These are phyloP conservation scores for Smittia sp. DNA, from an alignment of 2,888 invertebrate species.

Conservation along the genomic window DNA sequence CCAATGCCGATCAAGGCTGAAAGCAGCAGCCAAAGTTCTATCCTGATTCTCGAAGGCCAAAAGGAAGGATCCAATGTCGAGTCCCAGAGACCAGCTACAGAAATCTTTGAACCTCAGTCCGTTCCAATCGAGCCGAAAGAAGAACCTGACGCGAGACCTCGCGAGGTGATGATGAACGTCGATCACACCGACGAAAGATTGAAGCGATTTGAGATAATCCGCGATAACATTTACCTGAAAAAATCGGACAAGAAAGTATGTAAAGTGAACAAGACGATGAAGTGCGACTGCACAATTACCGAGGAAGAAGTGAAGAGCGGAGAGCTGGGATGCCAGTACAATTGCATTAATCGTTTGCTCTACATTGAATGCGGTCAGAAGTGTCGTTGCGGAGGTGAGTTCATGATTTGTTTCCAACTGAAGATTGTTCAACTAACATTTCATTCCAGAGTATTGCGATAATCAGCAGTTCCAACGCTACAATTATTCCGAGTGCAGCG, in stretches of 20 bases:
- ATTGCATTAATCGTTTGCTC: slow-evolving; percentile 93
- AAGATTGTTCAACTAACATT: too few relatives aligned
- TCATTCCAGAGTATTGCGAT: slow-evolving; percentile 88
- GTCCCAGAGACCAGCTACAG: not conserved
- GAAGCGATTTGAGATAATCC: slow-evolving; percentile 74
- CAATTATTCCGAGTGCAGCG: slow-evolving; percentile 79
- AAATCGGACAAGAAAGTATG: slow-evolving; percentile 78
- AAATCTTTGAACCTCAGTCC: not conserved
- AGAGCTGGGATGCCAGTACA: slow-evolving; percentile 87
- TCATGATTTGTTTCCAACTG: too few relatives aligned
- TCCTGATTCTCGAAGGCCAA: not conserved
- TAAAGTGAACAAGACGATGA: slow-evolving; percentile 90
- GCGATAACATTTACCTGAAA: slow-evolving; percentile 79
- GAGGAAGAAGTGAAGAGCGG: slow-evolving; percentile 83
- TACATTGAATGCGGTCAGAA: slow-evolving; percentile 96
- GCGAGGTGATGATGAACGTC: slow-evolving; percentile 17
- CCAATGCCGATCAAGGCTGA: not conserved
- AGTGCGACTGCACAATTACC: slow-evolving; percentile 90
- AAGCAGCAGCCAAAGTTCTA: not conserved
- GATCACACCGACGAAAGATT: slow-evolving; percentile 57
- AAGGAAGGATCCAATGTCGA: not conserved
- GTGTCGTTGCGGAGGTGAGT: slow-evolving; percentile 84
- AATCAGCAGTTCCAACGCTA: slow-evolving; percentile 91
- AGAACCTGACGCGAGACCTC: not conserved
- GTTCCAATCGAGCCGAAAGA: not conserved